Evolutionary conservation across 2,888 invertebrate genomes (phyloP).

Genomic region (Dioctria rufipes): DNA sequence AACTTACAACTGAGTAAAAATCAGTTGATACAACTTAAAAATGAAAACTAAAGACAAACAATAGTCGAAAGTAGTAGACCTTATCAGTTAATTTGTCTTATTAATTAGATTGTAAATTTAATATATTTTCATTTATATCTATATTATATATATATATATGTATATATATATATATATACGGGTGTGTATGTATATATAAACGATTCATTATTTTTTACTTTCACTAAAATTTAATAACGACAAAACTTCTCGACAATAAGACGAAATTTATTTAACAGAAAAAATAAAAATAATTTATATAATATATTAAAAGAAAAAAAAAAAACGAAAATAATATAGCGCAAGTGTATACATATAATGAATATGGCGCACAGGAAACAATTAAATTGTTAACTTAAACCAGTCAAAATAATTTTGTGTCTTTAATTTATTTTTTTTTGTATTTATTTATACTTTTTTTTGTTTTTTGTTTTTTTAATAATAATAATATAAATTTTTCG

Average conservation of each 20-base stretch:
- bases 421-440: conserved; percentile 34
- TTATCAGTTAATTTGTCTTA: conserved; percentile 50
- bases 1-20: conserved; percentile 51
- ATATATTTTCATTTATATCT: no score
- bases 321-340: neutral
- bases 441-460: conserved; percentile 21
- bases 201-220: conserved; percentile 34
- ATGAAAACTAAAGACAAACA: conserved; percentile 47
- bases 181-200: conserved; percentile 38
- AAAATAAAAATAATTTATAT: neutral
- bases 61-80: conserved; percentile 46
- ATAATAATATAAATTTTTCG: conserved; percentile 44
- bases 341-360: conserved; percentile 3
- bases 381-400: conserved; percentile 44
- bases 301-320: conserved; percentile 18
- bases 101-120: conserved; percentile 29
- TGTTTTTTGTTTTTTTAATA: conserved; percentile 6
- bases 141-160: conserved; percentile 33
- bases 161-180: conserved; percentile 43
- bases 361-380: conserved; percentile 37
- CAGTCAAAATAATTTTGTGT: conserved; percentile 50
- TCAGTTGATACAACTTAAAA: conserved; percentile 48
- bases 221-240: conserved; percentile 43
- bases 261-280: conserved; percentile 25
- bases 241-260: conserved; percentile 40